Evolutionary conservation across 2,888 invertebrate genomes (phyloP).

Genomic region (Cyaniris semiargus): DNA sequence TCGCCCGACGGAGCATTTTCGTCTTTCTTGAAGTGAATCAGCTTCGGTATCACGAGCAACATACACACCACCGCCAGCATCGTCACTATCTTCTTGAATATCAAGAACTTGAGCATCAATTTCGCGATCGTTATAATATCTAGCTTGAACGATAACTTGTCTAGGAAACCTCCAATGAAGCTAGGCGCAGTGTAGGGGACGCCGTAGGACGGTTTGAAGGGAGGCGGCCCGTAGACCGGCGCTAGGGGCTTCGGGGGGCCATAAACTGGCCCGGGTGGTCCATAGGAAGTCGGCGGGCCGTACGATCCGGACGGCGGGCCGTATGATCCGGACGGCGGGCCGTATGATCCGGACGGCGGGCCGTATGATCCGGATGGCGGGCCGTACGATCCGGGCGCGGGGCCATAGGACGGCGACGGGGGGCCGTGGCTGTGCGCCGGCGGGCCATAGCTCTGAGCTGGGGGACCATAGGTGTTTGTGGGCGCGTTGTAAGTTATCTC

Average conservation of each 20-base stretch:
- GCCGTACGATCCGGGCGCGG: slow-evolving; percentile 60
- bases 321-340: slow-evolving; percentile 59
- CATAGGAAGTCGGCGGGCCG: slow-evolving; percentile 68
- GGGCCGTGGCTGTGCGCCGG: slow-evolving; percentile 60
- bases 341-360: slow-evolving; percentile 58
- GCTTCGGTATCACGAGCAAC: slow-evolving; percentile 87
- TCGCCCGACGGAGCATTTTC: slow-evolving; percentile 53
- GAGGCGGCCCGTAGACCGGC: slow-evolving; percentile 70
- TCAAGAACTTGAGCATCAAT: slow-evolving; percentile 86
- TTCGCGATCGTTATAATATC: slow-evolving; percentile 87
- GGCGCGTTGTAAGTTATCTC: slow-evolving; percentile 63
- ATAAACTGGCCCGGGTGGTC: slow-evolving; percentile 64
- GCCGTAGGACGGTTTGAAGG: slow-evolving; percentile 72
- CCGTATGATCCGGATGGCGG: slow-evolving; percentile 59
- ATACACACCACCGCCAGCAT: slow-evolving; percentile 88
- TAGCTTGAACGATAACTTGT: slow-evolving; percentile 85
- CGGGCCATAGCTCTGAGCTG: slow-evolving; percentile 62
- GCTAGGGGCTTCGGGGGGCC: slow-evolving; percentile 64
- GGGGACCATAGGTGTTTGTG: slow-evolving; percentile 60
- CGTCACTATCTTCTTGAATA: slow-evolving; percentile 90
- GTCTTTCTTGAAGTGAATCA: slow-evolving; percentile 76
- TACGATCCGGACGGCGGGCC: slow-evolving; percentile 60
- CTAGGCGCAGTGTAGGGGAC: slow-evolving; percentile 79
- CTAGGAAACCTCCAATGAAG: slow-evolving; percentile 73
- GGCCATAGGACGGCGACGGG: slow-evolving; percentile 58